Evolutionary conservation across 1,140 invertebrate species (phyloP).

Genomic region (Drosophila novamexicana): DNA sequence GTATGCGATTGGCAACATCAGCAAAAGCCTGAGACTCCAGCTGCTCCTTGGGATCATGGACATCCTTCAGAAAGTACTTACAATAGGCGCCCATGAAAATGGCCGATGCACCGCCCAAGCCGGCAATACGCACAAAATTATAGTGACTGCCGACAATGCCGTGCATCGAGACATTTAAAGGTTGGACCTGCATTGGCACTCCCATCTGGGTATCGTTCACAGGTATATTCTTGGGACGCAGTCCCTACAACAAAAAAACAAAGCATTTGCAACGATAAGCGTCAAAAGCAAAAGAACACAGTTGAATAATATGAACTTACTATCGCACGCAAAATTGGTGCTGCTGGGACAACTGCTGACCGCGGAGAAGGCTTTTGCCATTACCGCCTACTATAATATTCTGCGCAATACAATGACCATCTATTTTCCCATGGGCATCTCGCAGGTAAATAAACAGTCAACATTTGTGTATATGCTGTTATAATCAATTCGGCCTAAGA

Average conservation of each 20-base stretch:
- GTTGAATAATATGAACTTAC: conserved; percentile 43
- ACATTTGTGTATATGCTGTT: too few relatives aligned
- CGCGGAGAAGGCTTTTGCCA: conserved; percentile 90
- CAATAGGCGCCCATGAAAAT: conserved; percentile 96
- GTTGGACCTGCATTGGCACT: neutral
- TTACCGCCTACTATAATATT: conserved; percentile 90
- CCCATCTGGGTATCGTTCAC: conserved; percentile 7
- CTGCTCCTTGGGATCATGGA: conserved; percentile 86
- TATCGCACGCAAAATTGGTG: conserved; percentile 84
- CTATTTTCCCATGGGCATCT: conserved; percentile 89
- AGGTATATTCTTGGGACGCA: conserved; percentile 63
- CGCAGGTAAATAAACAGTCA: conserved; percentile 75
- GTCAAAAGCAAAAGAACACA: neutral
- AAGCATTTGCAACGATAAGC: neutral
- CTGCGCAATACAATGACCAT: conserved; percentile 90
- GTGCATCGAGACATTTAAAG: conserved; percentile 85
- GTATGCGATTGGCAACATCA: conserved; percentile 94
- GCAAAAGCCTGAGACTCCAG: conserved; percentile 90
- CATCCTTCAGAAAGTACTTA: conserved; percentile 90
- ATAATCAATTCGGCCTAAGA: too few relatives aligned
- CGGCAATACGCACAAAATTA: conserved; percentile 89
- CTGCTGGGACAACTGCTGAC: conserved; percentile 86
- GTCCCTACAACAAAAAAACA: conserved; percentile 46
- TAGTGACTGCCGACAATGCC: conserved; percentile 86
- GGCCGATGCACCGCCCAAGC: conserved; percentile 92